Evolutionary conservation across 2,888 invertebrate species (phyloP).

Genomic region (Eupithecia subumbrata): DNA sequence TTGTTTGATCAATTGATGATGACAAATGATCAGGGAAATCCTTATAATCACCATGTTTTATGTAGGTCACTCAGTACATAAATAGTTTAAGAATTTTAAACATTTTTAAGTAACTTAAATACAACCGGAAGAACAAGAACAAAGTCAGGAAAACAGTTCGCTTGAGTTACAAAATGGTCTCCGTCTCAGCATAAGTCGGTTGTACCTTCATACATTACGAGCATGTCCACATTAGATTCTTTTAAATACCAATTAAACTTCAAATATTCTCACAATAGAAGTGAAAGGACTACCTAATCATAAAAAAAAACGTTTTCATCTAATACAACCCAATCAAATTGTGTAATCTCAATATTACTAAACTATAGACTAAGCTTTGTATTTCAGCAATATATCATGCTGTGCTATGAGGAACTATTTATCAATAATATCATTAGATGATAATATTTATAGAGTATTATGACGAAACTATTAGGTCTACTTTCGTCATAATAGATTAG

Average conservation of each 20-base stretch:
- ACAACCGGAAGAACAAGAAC: background rate
- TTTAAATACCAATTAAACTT: background rate
- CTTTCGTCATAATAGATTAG: background rate
- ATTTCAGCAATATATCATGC: conserved; percentile 68
- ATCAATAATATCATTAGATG: conserved; percentile 65
- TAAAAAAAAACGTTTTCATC: conserved; percentile 68
- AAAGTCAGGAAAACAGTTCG: background rate
- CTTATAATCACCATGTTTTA: background rate
- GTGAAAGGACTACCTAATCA: conserved; percentile 73
- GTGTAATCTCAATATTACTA: conserved; percentile 71
- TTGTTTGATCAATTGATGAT: background rate
- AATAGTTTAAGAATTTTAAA: background rate
- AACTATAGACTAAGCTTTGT: conserved; percentile 68
- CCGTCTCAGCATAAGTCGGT: background rate
- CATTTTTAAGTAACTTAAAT: background rate
- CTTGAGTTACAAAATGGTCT: background rate
- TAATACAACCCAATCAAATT: conserved; percentile 77
- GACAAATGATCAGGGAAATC: background rate
- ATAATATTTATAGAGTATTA: conserved; percentile 31
- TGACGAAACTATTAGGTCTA: background rate
- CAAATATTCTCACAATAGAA: conserved; percentile 57
- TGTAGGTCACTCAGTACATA: too few species aligned
- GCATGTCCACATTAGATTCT: background rate
- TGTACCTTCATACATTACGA: background rate
- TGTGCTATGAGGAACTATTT: conserved; percentile 66